These are phyloP conservation scores for Meriones unguiculatus DNA, from an alignment of 2,113 vertebrate species.

Conservation along the genomic window DNA sequence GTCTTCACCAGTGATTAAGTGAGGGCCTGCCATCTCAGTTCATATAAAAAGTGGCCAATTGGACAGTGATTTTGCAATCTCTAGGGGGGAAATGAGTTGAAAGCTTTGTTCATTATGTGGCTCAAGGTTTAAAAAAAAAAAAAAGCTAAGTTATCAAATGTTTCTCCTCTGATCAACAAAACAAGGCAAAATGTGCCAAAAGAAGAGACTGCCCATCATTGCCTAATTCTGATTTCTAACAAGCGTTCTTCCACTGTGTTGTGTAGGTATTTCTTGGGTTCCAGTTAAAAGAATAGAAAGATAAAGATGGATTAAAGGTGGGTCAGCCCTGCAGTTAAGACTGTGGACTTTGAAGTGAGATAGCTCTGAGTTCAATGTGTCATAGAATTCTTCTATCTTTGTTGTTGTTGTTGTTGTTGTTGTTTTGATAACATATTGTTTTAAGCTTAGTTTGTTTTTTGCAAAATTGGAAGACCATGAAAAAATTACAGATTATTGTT, in stretches of 20 bases:
- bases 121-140: too few relatives aligned
- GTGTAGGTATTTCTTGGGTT: conserved; percentile 15
- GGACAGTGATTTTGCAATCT: conserved; percentile 53
- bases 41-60: conserved; percentile 28
- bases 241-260: conserved; percentile 20
- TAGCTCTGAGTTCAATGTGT: conserved; percentile 6
- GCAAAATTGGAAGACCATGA: not conserved
- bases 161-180: conserved; percentile 37
- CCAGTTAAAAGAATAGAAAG: conserved; percentile 53
- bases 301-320: conserved; percentile 47
- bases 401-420: too few relatives aligned
- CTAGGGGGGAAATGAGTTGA: not conserved
- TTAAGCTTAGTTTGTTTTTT: not conserved
- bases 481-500: not conserved
- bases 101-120: conserved; percentile 36
- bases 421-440: not conserved
- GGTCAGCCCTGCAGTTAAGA: not conserved
- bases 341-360: conserved; percentile 54
- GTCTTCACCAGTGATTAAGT: not conserved
- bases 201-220: not conserved
- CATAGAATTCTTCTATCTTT: not conserved
- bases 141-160: not conserved
- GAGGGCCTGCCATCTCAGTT: not conserved
- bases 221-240: conserved; percentile 43
- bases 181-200: not conserved